Base-by-base conservation (phyloP, 1,140 invertebrate genomes). In the Caenorhabditis tropicalis region DNA sequence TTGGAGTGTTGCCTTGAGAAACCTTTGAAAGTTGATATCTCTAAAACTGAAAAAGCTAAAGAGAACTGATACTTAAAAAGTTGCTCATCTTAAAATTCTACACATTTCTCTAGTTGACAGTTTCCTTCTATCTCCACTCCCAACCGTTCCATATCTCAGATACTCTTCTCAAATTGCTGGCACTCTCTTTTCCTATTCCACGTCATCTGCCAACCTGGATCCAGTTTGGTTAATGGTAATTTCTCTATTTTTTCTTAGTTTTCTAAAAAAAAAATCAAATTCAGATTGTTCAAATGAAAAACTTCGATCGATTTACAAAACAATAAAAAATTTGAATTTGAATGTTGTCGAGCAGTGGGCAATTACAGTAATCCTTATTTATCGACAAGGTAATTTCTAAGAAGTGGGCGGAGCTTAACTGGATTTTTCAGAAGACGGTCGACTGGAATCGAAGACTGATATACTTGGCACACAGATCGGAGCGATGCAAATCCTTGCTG, bases 131-230 rank as follows among this genome's bases (percentile, higher is more conserved):
- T n/a, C n/a, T n/a, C n/a, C n/a, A n/a, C n/a, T n/a, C n/a, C n/a
- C n/a, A n/a, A n/a, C n/a, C n/a, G n/a, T n/a, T n/a, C n/a, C n/a
- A n/a, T n/a, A n/a, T n/a, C 79, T 27, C 82, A 84, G 82, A 84
- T 79, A 29, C 39, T 85, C 1, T 85, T 80, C 56, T 33, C 29
- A 0, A 80, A 85, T 70, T 80, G 49, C 24, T 85, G 83, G 83
- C 79, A 80, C 24, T 60, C 74, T 9, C 12, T 85, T 5, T 85
- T 85, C 27, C 51, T 85, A 21, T 58, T 65, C 39, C 74, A 81
- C 43, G 29, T 79, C 19, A 79, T 79, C 2, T 74, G 65, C 36
- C 65, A 74, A n/a, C 7, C 65, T 1, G 65, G 65, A 0, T 19
- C 19, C 0, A 74, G 36, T 46, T 46, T 74, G 36, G 29, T 74